Evolutionary conservation across 2,113 vertebrate species (phyloP).

Genomic region (Anhinga rufa): DNA sequence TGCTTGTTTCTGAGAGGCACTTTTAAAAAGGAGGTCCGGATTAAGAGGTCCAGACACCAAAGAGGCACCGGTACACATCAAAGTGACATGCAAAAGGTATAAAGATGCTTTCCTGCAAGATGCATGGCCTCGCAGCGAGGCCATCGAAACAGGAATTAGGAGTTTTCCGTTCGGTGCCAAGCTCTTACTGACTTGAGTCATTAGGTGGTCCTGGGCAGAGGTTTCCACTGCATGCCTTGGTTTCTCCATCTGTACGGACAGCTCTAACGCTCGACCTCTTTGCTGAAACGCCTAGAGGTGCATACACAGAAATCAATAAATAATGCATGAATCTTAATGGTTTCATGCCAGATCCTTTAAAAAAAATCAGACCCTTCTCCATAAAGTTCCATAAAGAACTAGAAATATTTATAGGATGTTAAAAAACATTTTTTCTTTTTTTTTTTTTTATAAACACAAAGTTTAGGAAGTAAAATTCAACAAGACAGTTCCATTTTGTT

Average conservation of each 20-base stretch:
- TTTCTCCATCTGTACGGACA: not conserved
- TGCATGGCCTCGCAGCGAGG: no score
- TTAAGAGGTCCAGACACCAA: not conserved
- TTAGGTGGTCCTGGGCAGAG: not conserved
- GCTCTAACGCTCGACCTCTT: not conserved
- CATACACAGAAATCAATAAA: not conserved
- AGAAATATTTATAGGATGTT: not conserved
- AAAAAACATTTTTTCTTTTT: fast-evolving
- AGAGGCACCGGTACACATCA: not conserved
- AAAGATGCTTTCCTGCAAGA: not conserved
- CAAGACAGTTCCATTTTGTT: not conserved
- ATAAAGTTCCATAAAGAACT: not conserved
- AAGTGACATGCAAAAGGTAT: not conserved
- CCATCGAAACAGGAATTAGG: not conserved
- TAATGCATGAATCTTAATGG: not conserved
- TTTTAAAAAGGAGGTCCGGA: not conserved
- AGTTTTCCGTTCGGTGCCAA: not conserved
- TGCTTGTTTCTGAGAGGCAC: not conserved
- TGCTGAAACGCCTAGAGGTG: not conserved
- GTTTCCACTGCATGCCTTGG: not conserved
- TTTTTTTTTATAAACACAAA: not conserved
- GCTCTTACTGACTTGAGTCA: not conserved
- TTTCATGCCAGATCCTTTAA: not conserved
- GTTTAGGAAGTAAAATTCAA: not conserved
- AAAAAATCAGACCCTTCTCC: not conserved